Percentiles rank a stretch among this genome's conserved stretches.
Conservation (phyloP, 2,113 vertebrate species). For the Anseranas semipalmata region DNA sequence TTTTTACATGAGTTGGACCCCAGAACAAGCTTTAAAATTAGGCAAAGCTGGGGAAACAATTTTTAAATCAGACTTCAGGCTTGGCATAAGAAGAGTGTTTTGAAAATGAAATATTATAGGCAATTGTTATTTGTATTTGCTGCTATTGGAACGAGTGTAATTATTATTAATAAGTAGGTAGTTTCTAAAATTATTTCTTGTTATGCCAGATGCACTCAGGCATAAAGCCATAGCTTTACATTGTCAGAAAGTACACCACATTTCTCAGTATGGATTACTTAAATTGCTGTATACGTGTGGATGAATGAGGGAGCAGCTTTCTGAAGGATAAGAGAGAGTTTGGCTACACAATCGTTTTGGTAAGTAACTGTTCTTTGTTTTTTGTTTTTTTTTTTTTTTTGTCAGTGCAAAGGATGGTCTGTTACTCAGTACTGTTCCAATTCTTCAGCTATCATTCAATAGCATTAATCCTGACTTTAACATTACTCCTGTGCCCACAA, state of each 20-base stretch:
- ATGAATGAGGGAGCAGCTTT: neutral
- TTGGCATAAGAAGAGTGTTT: slow-evolving; percentile 45
- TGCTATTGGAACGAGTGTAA: slow-evolving; percentile 38
- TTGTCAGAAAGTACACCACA: neutral
- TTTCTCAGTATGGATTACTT: neutral
- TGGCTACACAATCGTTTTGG: neutral
- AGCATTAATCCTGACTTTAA: neutral
- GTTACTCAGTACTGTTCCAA: neutral
- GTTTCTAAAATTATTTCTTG: slow-evolving; percentile 61
- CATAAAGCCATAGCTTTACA: slow-evolving; percentile 45
- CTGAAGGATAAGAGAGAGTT: neutral
- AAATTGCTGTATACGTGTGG: neutral
- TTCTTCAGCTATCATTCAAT: neutral
- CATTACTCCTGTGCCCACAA: neutral
- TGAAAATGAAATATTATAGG: slow-evolving; percentile 56
- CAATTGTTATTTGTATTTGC: slow-evolving; percentile 60
- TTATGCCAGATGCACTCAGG: slow-evolving; percentile 29
- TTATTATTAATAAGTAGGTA: slow-evolving; percentile 63
- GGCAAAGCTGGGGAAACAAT: neutral
- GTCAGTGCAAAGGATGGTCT: neutral
- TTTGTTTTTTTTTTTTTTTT: too few relatives aligned
- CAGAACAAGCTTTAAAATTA: neutral
- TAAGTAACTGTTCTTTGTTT: neutral
- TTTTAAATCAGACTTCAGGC: neutral
- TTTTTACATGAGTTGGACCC: neutral